Conservation (phyloP, 92 coral and sea anemone genomes). For the Muricea muricata region DNA sequence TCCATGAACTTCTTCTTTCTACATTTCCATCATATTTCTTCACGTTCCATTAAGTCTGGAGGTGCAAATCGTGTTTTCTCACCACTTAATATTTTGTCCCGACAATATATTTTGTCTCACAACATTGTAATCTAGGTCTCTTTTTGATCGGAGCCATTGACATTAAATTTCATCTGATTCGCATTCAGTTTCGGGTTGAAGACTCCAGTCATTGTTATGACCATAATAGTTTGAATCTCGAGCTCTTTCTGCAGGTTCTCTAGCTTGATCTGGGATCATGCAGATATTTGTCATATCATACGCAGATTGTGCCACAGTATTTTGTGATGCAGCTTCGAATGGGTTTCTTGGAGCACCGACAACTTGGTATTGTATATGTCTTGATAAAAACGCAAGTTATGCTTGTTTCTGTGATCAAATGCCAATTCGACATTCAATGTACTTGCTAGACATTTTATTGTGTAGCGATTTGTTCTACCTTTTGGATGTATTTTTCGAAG, state of each 20-base stretch:
- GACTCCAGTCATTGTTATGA: neutral
- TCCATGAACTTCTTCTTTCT: neutral
- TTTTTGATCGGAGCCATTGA: neutral
- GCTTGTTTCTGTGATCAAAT: constrained; percentile 26
- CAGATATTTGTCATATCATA: neutral
- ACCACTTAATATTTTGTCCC: no score
- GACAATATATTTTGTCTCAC: no score
- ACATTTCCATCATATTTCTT: no score
- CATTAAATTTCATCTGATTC: neutral
- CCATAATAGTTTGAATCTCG: neutral
- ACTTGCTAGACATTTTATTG: neutral
- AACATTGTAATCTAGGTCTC: neutral
- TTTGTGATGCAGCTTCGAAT: constrained; percentile 7
- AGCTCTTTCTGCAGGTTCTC: neutral
- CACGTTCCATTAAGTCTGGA: neutral
- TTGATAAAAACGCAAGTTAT: constrained; percentile 10
- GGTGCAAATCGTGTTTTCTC: no score
- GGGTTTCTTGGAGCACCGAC: constrained; percentile 29
- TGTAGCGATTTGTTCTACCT: constrained; percentile 7
- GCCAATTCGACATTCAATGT: constrained; percentile 10
- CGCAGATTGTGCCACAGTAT: neutral
- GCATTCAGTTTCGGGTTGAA: neutral
- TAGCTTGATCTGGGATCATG: neutral
- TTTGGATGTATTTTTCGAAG: constrained; percentile 3
- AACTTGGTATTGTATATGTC: constrained; percentile 1